These are phyloP conservation scores for Apodemia duryi DNA, from an alignment of 2,888 invertebrate species.

Conservation along the genomic window DNA sequence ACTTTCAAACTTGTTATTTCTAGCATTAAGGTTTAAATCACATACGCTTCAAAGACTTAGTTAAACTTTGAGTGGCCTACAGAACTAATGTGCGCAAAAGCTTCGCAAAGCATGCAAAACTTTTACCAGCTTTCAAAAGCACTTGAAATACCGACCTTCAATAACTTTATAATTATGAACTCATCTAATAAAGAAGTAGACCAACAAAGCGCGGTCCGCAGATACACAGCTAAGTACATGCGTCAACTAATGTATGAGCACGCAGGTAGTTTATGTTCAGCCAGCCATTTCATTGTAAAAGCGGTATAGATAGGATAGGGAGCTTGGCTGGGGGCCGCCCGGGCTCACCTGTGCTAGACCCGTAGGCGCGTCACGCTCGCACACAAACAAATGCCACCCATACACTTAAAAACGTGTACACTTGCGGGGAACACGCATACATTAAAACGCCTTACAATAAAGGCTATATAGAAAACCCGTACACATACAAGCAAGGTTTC, in stretches of 20 bases:
- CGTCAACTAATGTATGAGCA: constrained; percentile 53
- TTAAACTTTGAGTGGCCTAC: constrained; percentile 13
- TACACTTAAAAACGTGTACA: constrained; percentile 26
- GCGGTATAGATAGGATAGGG: constrained; percentile 49
- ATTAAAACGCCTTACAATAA: constrained; percentile 32
- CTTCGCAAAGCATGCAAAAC: constrained; percentile 40
- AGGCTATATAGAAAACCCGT: constrained; percentile 38
- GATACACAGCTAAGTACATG: constrained; percentile 36
- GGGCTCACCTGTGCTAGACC: constrained; percentile 64
- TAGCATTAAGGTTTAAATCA: not conserved
- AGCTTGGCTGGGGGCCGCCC: constrained; percentile 61
- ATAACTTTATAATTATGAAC: constrained; percentile 27
- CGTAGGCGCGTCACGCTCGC: constrained; percentile 61
- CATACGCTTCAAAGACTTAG: constrained; percentile 13
- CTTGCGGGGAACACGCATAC: constrained; percentile 23
- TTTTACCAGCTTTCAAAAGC: constrained; percentile 38
- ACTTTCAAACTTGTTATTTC: constrained; percentile 6
- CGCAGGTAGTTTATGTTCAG: constrained; percentile 62
- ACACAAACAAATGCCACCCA: constrained; percentile 38
- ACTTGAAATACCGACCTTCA: constrained; percentile 34
- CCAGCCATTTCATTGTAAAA: constrained; percentile 66
- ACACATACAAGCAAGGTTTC: constrained; percentile 28
- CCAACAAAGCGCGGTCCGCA: constrained; percentile 35
- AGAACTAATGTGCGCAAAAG: constrained; percentile 23
- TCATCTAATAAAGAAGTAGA: constrained; percentile 23